Conservation (phyloP, 2,888 invertebrate species). For the Anorthoa munda region DNA sequence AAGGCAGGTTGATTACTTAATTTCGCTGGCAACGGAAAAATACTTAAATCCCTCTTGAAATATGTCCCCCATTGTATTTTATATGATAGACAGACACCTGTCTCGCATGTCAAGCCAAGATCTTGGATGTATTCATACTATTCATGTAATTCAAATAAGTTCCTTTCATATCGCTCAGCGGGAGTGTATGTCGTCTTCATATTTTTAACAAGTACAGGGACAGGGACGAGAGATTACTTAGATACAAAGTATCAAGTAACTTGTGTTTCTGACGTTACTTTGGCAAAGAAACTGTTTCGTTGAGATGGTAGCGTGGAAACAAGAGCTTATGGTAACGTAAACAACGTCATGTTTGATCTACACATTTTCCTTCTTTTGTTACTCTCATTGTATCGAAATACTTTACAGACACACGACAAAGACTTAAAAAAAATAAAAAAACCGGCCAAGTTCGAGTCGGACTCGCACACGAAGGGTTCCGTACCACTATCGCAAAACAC, state of each 20-base stretch:
- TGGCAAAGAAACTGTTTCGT: background rate
- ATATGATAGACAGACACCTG: constrained; percentile 44
- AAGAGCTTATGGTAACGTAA: constrained; percentile 20
- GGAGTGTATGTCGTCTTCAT: constrained; percentile 29
- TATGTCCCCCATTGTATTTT: constrained; percentile 32
- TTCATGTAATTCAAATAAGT: constrained; percentile 49
- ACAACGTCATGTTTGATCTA: constrained; percentile 17
- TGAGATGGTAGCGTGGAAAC: constrained; percentile 24
- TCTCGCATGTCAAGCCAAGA: constrained; percentile 26
- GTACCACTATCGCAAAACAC: too few species aligned
- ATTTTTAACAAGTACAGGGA: constrained; percentile 29
- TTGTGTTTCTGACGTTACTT: constrained; percentile 9
- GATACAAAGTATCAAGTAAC: constrained; percentile 27
- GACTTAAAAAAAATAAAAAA: too few species aligned
- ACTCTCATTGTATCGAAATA: constrained; percentile 13
- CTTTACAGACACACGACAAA: too few species aligned
- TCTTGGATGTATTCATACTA: constrained; percentile 50
- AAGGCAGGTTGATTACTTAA: constrained; percentile 23
- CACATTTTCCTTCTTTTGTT: constrained; percentile 7
- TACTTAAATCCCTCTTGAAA: constrained; percentile 13
- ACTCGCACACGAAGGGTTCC: too few species aligned
- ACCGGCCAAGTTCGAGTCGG: too few species aligned
- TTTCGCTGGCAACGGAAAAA: constrained; percentile 37
- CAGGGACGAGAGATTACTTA: constrained; percentile 31
- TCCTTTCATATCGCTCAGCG: constrained; percentile 34